Percentiles rank a stretch among this genome's conserved stretches.
Conservation (phyloP, 2,888 invertebrate genomes). For the Apotomis turbidana region DNA sequence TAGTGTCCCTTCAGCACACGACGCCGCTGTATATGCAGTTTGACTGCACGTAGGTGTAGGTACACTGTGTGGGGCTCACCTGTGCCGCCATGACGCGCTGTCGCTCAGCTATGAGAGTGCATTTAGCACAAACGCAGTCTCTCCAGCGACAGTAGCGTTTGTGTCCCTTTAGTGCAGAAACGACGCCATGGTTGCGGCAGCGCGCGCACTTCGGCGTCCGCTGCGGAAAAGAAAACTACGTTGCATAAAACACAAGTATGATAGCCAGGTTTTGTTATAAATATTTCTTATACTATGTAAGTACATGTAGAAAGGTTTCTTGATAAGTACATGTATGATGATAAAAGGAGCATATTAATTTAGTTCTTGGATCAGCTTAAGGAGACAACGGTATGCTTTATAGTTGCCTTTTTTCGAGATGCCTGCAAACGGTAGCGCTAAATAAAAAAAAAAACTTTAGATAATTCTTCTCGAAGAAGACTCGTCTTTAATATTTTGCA, state of each 20-base stretch:
- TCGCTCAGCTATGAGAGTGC: slow-evolving; percentile 86
- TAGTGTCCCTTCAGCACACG: slow-evolving; percentile 86
- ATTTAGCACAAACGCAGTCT: slow-evolving; percentile 99
- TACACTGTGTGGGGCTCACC: slow-evolving; percentile 69
- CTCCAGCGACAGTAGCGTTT: slow-evolving; percentile 98
- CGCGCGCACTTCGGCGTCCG: slow-evolving; percentile 98
- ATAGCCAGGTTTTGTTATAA: neutral
- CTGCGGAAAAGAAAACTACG: slow-evolving; percentile 53
- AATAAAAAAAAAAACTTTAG: too few relatives aligned
- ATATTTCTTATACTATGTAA: too few relatives aligned
- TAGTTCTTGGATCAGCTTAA: too few relatives aligned
- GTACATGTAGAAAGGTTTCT: too few relatives aligned
- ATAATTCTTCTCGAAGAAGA: too few relatives aligned
- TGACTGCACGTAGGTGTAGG: neutral
- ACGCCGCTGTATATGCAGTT: too few relatives aligned
- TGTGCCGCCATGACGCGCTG: slow-evolving; percentile 91
- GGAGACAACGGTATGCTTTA: too few relatives aligned
- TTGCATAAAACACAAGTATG: slow-evolving; percentile 40
- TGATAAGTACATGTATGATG: too few relatives aligned
- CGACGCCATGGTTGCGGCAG: slow-evolving; percentile 98
- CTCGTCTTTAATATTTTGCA: too few relatives aligned
- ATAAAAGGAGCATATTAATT: too few relatives aligned
- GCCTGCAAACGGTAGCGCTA: too few relatives aligned
- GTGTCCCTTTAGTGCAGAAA: slow-evolving; percentile 94
- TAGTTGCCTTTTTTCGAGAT: too few relatives aligned